A percentile compares a stretch with the other conserved stretches of the same genome.
Evolutionary conservation across 2,888 invertebrate species (phyloP).

Genomic region (Paralinhomoeus sp.): DNA sequence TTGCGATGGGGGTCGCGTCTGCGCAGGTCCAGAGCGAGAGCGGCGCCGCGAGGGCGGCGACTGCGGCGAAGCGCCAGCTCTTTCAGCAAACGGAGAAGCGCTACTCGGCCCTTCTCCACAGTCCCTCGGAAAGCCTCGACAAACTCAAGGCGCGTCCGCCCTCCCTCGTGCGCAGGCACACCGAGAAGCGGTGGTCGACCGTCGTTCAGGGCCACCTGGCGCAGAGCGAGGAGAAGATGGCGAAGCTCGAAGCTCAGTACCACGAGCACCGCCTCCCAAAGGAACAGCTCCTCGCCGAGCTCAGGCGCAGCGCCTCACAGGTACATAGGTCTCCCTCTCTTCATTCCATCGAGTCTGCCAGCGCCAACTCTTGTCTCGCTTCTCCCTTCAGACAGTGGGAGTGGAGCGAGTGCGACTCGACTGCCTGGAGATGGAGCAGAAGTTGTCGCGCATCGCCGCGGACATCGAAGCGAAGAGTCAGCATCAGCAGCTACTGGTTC

Average conservation of each 20-base stretch:
- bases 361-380: too few relatives aligned
- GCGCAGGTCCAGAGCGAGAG: too few relatives aligned
- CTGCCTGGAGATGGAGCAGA: too few relatives aligned
- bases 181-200: too few relatives aligned
- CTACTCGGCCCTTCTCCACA: not conserved
- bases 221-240: slow-evolving; percentile 38
- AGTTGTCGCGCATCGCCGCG: too few relatives aligned
- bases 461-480: too few relatives aligned
- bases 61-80: not conserved
- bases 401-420: too few relatives aligned
- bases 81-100: not conserved
- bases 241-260: slow-evolving; percentile 46
- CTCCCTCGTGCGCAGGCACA: not conserved
- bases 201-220: slow-evolving; percentile 1
- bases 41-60: too few relatives aligned
- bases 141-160: not conserved
- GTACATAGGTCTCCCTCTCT: not conserved
- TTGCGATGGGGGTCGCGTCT: too few relatives aligned
- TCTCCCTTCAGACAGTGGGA: not conserved
- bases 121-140: not conserved
- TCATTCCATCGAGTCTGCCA: too few relatives aligned
- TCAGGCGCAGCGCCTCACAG: not conserved
- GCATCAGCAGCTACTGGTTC: not conserved
- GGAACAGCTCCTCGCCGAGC: not conserved
- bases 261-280: slow-evolving; percentile 37